Base-by-base conservation (phyloP, 2,797 vertebrate species). In the Hydrocynus forskahlii region DNA sequence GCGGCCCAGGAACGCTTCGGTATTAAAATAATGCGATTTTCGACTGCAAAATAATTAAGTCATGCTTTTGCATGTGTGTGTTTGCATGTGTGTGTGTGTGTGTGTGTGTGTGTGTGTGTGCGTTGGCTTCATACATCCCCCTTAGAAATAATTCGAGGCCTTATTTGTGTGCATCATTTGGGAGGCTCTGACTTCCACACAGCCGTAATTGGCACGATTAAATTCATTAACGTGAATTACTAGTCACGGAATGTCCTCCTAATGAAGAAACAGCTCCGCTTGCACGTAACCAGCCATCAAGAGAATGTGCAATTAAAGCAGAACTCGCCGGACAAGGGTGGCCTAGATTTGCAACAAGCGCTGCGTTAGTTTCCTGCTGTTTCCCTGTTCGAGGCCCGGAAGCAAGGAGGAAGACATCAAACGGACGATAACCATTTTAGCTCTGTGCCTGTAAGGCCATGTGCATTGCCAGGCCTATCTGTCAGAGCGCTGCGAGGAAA, bases 321-420 rank as follows among this genome's bases (percentile, higher is more conserved):
- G 62, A 66, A 68, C 59, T 60, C 21, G 10, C 50, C 9, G 54
- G 25, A 73, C 54, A 14, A 57, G 17, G 25, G 12, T 25, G n/a
- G 23, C 52, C 16, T 48, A 54, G 69, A 29, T 52, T 71, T 54
- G 17, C 69, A n/a, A 23, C 17, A 1, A 57, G 59, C 16, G 13
- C 8, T 9, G 64, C 19, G 10, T 63, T 48, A 19, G 14, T 17
- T 23, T 57, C 48, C 78, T 3, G 25, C 72, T 68, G 66, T 4
- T 83, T 38, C 72, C 68, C 81, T 85, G 76, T 64, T 64, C 5
- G 17, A 64, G 29, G 86, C 89, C 89, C 84, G 67, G 17, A 64
- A 68, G 52, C 73, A 55, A 45, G 68, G 78, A 89, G 91, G 90
- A 90, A 91, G 87, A 94, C 89, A 91, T 92, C 90, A 90, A 91